Evolutionary conservation across 2,888 invertebrate species (phyloP), one percentile per base, ranked within the genome.

Genomic region (Drosophila subsilvestris): DNA sequence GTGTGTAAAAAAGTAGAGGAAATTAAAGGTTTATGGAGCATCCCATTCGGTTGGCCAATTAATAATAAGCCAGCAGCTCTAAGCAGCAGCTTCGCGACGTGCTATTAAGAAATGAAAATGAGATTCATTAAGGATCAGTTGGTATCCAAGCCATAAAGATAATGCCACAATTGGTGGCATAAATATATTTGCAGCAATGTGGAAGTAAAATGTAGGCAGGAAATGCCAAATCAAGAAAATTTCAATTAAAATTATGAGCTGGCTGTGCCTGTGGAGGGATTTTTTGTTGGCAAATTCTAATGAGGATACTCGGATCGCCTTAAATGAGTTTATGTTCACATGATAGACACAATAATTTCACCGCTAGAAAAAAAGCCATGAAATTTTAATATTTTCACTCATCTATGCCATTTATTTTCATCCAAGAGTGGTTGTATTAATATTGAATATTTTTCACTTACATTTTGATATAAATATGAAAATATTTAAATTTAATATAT

Each of bases 1-100:
- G 32, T 32, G 29, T 44, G 20, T 32, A 7, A n/a, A 5, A 29
- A 25, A 29, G 25, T 25, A 48, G 22, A 29, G 44, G 71, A 80
- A 73, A 80, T 78, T 75, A 80, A 78, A 80, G 75, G 67, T 87
- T 81, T 85, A 81, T 59, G 62, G 69, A 55, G 48, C 48, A 58
- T 55, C 43, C 22, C 14, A 22, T 44, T 42, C 27, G 44, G 22
- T 1, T 27, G 27, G 27, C 27, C 27, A 29, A 10, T 29, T 29
- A 12, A 50, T 45, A 45, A 44, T 29, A 9, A 3, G 32, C 1
- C 27, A 22, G 42, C 65, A 29, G 29, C 10, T 29, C 29, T 29
- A 29, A 29, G 29, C 29, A 68, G 69, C 54, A 49, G 66, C 29
- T 10, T 10, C 29, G 10, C 10, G 10, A 29, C 3, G 9, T 0